Evolutionary conservation across 1,140 invertebrate species (phyloP), one percentile per base, ranked within the genome.

Genomic region (Littorina saxatilis): DNA sequence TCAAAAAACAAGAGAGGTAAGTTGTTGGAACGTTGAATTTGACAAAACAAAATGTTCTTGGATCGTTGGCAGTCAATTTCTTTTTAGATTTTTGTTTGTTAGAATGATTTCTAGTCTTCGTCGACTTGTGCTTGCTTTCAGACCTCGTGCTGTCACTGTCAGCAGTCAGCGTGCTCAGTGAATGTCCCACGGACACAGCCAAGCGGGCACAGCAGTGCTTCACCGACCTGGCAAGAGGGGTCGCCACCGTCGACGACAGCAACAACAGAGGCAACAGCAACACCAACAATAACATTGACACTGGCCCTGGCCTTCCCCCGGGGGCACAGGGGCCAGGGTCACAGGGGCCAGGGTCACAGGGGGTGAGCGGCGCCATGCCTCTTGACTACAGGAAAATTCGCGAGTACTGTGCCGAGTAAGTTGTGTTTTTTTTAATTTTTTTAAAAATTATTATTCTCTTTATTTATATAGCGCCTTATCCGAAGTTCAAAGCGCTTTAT

Each of bases 351-450:
- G 40, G 40, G 37, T 40, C 68, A 23, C 4, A 27, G 68, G 17
- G 15, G 11, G 50, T 52, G 32, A 37, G 47, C 15, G 58, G 55
- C 15, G 32, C 63, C 35, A 52, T 82, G 52, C 76, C 81, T 15
- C 32, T 82, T 43, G 81, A 82, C 66, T 82, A 82, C 32, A 29
- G 40, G 39, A 82, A 61, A 50, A 82, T 82, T 58, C 68, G 81
- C 43, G 81, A 82, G 74, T 82, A 82, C 55, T 82, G 81, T 40
- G 66, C 77, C 29, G 76, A 82, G 81, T 82, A 50, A 82, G 81
- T 32, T n/a, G n/a, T n/a, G n/a, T n/a, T n/a, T n/a, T n/a, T n/a
- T n/a, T n/a, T n/a, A n/a, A n/a, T n/a, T n/a, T n/a, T n/a, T n/a
- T n/a, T n/a, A n/a, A n/a, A n/a, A n/a, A n/a, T n/a, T n/a, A n/a